These are phyloP conservation scores for Enteromius argenteus DNA, from an alignment of 2,797 vertebrate species.

Conservation along the genomic window DNA sequence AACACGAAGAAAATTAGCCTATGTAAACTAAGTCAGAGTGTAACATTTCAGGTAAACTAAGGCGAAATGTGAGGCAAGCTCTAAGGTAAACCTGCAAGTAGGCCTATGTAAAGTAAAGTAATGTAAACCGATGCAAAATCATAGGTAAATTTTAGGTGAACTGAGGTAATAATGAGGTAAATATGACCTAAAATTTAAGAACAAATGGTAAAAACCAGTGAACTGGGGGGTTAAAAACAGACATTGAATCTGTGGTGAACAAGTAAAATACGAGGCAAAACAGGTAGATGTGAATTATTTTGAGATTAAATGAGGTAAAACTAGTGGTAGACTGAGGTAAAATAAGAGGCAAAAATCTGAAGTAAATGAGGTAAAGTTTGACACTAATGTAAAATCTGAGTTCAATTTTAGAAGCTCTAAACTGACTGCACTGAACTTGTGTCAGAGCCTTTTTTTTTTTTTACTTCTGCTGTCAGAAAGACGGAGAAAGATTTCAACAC, in stretches of 20 bases:
- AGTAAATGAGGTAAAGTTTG: neutral
- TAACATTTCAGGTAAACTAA: neutral
- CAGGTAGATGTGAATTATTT: neutral
- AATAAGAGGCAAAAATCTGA: neutral
- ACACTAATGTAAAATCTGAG: constrained; percentile 2
- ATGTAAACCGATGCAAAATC: neutral
- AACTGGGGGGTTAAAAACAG: neutral
- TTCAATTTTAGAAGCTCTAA: neutral
- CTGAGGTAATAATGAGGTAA: neutral
- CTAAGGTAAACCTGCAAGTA: neutral
- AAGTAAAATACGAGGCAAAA: neutral
- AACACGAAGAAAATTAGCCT: neutral
- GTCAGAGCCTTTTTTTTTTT: neutral
- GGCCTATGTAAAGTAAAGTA: neutral
- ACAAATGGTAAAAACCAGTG: neutral
- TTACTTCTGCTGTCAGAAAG: neutral
- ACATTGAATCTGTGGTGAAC: neutral
- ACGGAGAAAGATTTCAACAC: neutral
- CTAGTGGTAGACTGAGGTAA: neutral
- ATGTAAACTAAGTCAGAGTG: neutral
- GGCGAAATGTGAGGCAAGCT: neutral
- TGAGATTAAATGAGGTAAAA: neutral
- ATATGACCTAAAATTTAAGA: neutral
- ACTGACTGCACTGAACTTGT: neutral
- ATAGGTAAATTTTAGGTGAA: neutral